Base-by-base conservation (phyloP, 2,113 vertebrate species). In the Vimba vimba region DNA sequence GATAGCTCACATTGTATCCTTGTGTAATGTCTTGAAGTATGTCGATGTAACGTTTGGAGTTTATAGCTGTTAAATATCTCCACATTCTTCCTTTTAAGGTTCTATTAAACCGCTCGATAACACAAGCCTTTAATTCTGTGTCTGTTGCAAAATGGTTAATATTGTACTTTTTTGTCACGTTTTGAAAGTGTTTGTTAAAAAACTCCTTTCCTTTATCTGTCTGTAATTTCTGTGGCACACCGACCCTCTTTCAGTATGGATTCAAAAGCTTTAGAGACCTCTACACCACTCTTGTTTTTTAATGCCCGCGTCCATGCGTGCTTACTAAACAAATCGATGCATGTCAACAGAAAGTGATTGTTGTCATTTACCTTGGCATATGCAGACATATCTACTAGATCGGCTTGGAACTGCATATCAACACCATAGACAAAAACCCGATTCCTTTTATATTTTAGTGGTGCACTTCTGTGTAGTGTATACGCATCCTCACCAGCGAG, bases 111-210 rank as follows among this genome's bases (percentile, higher is more conserved):
- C 33, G 21, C 3, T 80, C 78, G 0, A 64, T 17, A 13, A 64
- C 23, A 6, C 23, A 5, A 0, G 12, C 9, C 25, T 80, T 60
- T 45, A 39, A 39, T 1, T 60, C 55, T 6, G 39, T 43, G 9
- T 1, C 50, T 30, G 79, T 27, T 17, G 79, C n/a, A 47, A 82
- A 81, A 50, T 81, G n/a, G 4, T 4, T 47, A 7, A 66, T 82
- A n/a, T 68, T 82, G 60, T 68, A 66, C 23, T 27, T 77, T 55
- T 57, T 33, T 11, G 0, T 33, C 0, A 50, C 0, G 0, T 66
- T 27, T 66, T 82, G 59, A 47, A 62, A 82, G 21, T 82, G 33
- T 11, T 82, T 71, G 45, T 83, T 71, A n/a, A 57, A 71, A 55
- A 83, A 71, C 1, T 83, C 27, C 8, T 23, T 71, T 3, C 66